These are phyloP conservation scores for Litoditis marina DNA, from an alignment of 2,888 invertebrate species.

Conservation along the genomic window DNA sequence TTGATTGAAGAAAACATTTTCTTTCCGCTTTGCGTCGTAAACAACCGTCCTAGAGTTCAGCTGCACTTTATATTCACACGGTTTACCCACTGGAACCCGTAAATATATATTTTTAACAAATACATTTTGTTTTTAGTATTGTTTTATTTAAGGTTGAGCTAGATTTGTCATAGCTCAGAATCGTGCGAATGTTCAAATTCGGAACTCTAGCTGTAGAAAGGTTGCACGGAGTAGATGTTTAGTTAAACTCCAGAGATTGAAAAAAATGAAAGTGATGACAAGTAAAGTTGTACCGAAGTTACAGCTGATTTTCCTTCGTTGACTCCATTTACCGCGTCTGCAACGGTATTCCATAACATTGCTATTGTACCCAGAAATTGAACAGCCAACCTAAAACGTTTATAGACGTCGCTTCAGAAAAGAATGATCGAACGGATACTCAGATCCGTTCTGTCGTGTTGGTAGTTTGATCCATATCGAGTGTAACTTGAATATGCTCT, in stretches of 20 bases:
- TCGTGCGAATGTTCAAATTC: too few relatives aligned
- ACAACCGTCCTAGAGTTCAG: slow-evolving; percentile 39
- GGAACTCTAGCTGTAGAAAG: too few relatives aligned
- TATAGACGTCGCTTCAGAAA: too few relatives aligned
- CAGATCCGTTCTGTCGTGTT: too few relatives aligned
- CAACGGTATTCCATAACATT: slow-evolving; percentile 42
- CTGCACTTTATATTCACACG: slow-evolving; percentile 44
- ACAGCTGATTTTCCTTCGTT: slow-evolving; percentile 41
- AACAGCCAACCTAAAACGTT: slow-evolving; percentile 34
- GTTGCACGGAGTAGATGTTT: too few relatives aligned
- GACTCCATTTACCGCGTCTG: slow-evolving; percentile 50
- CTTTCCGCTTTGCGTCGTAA: slow-evolving; percentile 47
- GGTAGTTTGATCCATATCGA: too few relatives aligned
- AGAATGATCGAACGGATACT: too few relatives aligned
- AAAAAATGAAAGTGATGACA: too few relatives aligned
- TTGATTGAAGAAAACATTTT: slow-evolving; percentile 56
- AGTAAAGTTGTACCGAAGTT: slow-evolving; percentile 26
- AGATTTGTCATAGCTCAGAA: too few relatives aligned
- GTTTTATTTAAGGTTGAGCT: too few relatives aligned
- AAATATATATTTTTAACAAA: neutral
- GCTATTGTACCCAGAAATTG: slow-evolving; percentile 19
- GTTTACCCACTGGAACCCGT: slow-evolving; percentile 34
- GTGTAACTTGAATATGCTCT: too few relatives aligned
- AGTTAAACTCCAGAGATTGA: too few relatives aligned
- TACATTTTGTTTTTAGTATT: neutral